phyloP scores from a whole-genome alignment of 2,797 vertebrate genomes.

The Tenualosa thibaudeaui region DNA sequence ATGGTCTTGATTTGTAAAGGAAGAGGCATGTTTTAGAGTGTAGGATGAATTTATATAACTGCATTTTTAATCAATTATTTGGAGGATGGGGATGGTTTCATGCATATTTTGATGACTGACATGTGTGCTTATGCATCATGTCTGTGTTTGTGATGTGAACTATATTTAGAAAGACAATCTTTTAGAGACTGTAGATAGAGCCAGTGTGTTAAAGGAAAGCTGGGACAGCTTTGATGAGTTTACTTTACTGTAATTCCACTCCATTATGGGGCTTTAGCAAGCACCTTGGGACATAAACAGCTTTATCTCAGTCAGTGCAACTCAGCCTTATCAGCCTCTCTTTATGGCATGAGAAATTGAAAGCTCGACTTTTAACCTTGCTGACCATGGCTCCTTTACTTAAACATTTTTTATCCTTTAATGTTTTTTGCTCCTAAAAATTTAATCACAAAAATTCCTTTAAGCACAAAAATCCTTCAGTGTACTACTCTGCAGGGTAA shows the following conservation, averaged over 20 bases:
- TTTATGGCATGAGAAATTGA: constrained; percentile 42
- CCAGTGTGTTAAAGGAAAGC: not conserved
- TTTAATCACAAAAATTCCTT: not conserved
- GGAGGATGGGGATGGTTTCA: no score
- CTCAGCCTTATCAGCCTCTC: constrained; percentile 46
- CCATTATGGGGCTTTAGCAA: not conserved
- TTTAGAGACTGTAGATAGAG: not conserved
- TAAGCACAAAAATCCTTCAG: not conserved
- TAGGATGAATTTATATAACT: not conserved
- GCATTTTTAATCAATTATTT: not conserved
- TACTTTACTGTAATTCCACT: constrained; percentile 29
- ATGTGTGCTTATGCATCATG: not conserved
- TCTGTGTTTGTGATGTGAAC: not conserved
- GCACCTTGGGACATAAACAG: not conserved
- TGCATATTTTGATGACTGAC: no score
- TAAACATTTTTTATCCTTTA: constrained; percentile 44
- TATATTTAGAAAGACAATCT: not conserved
- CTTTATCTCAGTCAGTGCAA: constrained; percentile 32
- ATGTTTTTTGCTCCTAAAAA: not conserved
- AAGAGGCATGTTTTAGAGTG: not conserved
- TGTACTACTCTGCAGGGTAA: not conserved
- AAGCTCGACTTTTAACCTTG: constrained; percentile 52
- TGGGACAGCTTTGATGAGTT: not conserved
- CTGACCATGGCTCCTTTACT: constrained; percentile 32
- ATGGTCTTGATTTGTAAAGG: not conserved